Base-by-base conservation (phyloP, 2,888 invertebrate genomes). In the Camptogramma bilineatum region DNA sequence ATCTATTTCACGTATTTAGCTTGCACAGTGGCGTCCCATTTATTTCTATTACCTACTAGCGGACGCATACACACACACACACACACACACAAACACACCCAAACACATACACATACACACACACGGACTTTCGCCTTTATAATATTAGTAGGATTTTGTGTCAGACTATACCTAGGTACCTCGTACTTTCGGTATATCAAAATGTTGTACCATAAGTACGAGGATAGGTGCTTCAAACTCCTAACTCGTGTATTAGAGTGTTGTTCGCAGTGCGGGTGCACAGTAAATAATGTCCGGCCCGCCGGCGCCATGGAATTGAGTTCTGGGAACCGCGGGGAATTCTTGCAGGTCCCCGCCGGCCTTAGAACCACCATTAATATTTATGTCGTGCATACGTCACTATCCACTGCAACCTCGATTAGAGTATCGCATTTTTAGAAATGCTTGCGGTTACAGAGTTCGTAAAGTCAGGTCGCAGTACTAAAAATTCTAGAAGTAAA, bases 311-410 rank as follows among this genome's bases (percentile, higher is more conserved):
- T 75, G 75, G 82, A 85, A 88, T 88, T 83, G 85, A 83, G 81
- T 91, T 91, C 91, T 78, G 77, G 83, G 91, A 91, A 91, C 72
- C 70, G 74, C 70, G 76, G 79, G 83, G 85, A 77, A 80, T 86
- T 88, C 88, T 87, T 87, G 85, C 85, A 84, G 81, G 81, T 78
- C 82, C 86, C 83, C 24, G 79, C 81, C 79, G 77, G 84, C 85
- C 83, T 85, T 79, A 83, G 81, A 80, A 80, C 76, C 71, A 73
- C 81, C 84, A 86, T 90, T 86, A 88, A 87, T 88, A 89, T 86
- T 86, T 81, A 88, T 83, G 79, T 76, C 68, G 62, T 72, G 73
- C 75, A 79, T 75, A 77, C 80, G 78, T 80, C 78, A 80, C 75
- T 76, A 64, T 70, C 54, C 69, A 67, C 68, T 69, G 66, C 68